phyloP scores from a whole-genome alignment of 1,140 invertebrate species.

The Bombus vancouverensis region DNA sequence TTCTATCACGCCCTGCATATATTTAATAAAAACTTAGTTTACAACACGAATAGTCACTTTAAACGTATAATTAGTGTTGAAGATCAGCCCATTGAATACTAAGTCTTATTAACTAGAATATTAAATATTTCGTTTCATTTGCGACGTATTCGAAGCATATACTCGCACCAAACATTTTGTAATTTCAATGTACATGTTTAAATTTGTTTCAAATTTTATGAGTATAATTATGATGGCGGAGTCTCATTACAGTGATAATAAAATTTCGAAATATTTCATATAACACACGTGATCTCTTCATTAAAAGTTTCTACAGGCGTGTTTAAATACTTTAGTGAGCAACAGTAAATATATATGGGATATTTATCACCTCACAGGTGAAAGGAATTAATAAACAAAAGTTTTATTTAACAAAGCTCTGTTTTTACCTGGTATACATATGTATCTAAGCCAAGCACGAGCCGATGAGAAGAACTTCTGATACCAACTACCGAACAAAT shows the following conservation, averaged over 20 bases:
- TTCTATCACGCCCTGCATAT: no score
- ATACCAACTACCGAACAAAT: conserved; percentile 8
- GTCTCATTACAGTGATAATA: background rate
- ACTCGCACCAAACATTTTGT: no score
- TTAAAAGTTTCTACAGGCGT: background rate
- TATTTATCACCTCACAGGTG: background rate
- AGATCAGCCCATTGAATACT: no score
- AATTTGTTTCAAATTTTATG: background rate
- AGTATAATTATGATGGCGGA: background rate
- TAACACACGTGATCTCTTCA: no score
- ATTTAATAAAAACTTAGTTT: no score
- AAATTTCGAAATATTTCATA: background rate
- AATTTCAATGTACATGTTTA: no score
- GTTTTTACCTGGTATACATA: background rate
- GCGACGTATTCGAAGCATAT: no score
- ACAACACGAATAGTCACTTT: no score
- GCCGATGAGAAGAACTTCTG: background rate
- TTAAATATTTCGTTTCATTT: no score
- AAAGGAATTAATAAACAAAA: no score
- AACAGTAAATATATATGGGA: background rate
- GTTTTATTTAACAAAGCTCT: background rate
- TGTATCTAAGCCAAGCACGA: background rate
- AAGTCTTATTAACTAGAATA: no score
- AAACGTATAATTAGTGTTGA: no score
- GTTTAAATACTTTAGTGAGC: background rate